Evolutionary conservation across 2,113 vertebrate species (phyloP).

Genomic region (Psilopsiagon aurifrons): DNA sequence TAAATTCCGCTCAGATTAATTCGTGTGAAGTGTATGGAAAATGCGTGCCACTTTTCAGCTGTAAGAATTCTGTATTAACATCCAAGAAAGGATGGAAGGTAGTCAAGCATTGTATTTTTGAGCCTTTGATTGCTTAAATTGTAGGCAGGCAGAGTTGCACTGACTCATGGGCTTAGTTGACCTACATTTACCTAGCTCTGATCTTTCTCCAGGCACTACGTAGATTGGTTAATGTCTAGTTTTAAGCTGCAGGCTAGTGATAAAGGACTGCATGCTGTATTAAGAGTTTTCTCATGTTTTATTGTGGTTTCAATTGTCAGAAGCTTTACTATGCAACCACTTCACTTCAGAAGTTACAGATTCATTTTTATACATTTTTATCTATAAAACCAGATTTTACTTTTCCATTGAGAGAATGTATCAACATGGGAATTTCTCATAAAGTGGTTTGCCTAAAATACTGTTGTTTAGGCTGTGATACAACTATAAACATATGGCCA

Average conservation of each 20-base stretch:
- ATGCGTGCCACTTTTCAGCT: neutral
- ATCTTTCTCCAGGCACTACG: constrained; percentile 20
- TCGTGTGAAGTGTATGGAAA: neutral
- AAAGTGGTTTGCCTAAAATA: neutral
- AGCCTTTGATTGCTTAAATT: constrained; percentile 38
- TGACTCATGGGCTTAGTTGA: constrained; percentile 53
- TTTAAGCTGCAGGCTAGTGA: constrained; percentile 28
- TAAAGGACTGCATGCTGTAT: neutral
- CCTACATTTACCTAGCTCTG: constrained; percentile 62
- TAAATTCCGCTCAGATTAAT: neutral
- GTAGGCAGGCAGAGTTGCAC: constrained; percentile 14
- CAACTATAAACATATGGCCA: neutral
- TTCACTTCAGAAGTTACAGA: neutral
- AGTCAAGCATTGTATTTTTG: neutral
- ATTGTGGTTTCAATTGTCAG: neutral
- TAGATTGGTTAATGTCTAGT: constrained; percentile 16
- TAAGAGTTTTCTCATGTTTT: neutral
- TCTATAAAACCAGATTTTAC: neutral
- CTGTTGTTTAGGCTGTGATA: neutral
- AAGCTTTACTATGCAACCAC: neutral
- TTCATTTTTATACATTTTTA: neutral
- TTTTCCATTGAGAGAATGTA: neutral
- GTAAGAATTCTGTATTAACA: neutral
- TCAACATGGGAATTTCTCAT: neutral
- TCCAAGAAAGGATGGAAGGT: neutral